phyloP scores from a whole-genome alignment of 2,888 invertebrate species.

The Leuctra nigra region DNA sequence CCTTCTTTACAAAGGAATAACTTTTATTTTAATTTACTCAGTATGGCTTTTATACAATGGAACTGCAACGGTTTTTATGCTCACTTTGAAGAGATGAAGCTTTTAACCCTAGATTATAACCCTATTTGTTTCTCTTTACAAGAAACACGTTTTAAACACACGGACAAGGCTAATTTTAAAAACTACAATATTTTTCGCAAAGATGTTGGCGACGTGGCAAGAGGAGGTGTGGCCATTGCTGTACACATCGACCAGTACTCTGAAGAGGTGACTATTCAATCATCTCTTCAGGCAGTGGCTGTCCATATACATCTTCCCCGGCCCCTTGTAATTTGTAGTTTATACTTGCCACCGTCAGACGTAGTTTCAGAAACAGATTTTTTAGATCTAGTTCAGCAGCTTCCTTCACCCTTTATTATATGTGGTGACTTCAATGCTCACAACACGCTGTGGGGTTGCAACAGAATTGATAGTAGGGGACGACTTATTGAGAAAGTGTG shows the following conservation, averaged over 20 bases:
- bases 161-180: too few species aligned
- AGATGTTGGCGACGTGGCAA: too few species aligned
- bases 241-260: not conserved
- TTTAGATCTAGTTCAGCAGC: not conserved
- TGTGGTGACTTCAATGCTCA: conserved; percentile 9
- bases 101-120: too few species aligned
- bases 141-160: too few species aligned
- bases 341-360: not conserved
- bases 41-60: too few species aligned
- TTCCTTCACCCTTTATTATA: not conserved
- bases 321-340: not conserved
- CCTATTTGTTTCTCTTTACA: too few species aligned
- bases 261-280: not conserved
- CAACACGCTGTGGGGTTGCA: not conserved
- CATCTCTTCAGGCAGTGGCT: conserved; percentile 12
- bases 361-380: not conserved
- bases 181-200: too few species aligned
- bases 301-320: not conserved
- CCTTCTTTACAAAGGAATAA: too few species aligned
- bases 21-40: too few species aligned
- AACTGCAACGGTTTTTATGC: too few species aligned
- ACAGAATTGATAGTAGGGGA: not conserved
- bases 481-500: not conserved
- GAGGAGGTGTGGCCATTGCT: not conserved
- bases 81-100: too few species aligned